These are phyloP conservation scores for Zaprionus lachaisei DNA, from an alignment of 1,140 invertebrate genomes.

Conservation along the genomic window DNA sequence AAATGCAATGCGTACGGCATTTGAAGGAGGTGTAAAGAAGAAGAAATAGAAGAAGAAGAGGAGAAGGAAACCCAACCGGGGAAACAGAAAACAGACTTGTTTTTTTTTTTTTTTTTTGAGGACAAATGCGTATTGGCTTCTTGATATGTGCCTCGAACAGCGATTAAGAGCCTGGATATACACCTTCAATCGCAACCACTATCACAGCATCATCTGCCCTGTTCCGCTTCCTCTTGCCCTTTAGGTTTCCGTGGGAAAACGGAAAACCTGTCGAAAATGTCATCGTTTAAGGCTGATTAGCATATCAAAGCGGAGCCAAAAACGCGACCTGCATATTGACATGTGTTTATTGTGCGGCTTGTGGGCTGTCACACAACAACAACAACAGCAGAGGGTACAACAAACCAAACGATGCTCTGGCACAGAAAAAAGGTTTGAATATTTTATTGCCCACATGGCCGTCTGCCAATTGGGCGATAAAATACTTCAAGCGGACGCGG, in stretches of 20 bases:
- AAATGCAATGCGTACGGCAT: constrained; percentile 42
- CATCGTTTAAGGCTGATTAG: constrained; percentile 77
- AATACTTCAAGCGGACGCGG: constrained; percentile 6
- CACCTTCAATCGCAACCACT: constrained; percentile 1
- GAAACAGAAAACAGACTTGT: constrained; percentile 2
- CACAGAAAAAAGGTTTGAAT: constrained; percentile 59
- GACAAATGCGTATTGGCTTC: constrained; percentile 3
- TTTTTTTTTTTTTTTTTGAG: neutral
- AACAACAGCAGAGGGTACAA: neutral
- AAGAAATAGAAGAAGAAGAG: neutral
- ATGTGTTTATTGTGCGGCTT: constrained; percentile 71
- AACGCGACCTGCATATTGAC: constrained; percentile 74
- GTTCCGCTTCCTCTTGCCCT: neutral
- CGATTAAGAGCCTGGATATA: constrained; percentile 17
- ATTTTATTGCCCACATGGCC: constrained; percentile 61
- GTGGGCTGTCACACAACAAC: constrained; percentile 7
- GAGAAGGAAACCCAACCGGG: neutral
- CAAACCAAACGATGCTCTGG: neutral
- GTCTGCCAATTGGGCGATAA: constrained; percentile 71
- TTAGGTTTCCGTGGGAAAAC: constrained; percentile 67
- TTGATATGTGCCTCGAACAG: neutral
- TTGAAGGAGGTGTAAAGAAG: constrained; percentile 13
- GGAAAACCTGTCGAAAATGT: constrained; percentile 79
- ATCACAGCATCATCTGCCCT: neutral
- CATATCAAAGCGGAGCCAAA: constrained; percentile 71